Evolutionary conservation across 2,797 vertebrate species (phyloP).

Genomic region (Tragelaphus eurycerus): DNA sequence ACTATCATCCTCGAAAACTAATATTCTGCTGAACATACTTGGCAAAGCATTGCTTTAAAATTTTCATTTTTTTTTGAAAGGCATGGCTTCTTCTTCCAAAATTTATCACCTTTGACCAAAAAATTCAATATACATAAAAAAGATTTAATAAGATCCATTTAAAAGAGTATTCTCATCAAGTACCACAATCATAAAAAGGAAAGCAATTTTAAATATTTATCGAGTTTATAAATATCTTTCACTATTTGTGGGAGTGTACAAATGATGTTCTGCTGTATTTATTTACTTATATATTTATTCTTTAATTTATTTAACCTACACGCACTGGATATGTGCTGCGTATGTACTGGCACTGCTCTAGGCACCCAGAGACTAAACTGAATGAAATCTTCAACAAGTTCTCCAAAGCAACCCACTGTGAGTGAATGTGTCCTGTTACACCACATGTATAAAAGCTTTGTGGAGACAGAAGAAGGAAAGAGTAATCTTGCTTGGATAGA

Average conservation of each 20-base stretch:
- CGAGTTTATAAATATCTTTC: constrained; percentile 58
- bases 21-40: neutral
- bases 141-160: constrained; percentile 61
- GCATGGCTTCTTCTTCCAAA: constrained; percentile 2
- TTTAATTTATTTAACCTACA: neutral
- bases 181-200: constrained; percentile 46
- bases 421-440: neutral
- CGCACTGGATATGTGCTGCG: neutral
- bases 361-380: neutral
- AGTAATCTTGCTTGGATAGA: neutral
- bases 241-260: constrained; percentile 2
- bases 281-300: neutral
- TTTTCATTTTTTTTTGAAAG: constrained; percentile 18
- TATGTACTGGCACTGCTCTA: neutral
- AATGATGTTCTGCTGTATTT: neutral
- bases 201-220: constrained; percentile 66
- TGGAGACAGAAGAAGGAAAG: neutral
- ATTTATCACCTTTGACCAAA: constrained; percentile 54
- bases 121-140: constrained; percentile 38
- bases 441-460: neutral
- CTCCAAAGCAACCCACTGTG: neutral
- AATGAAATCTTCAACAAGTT: neutral
- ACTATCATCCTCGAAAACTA: neutral
- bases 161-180: constrained; percentile 59
- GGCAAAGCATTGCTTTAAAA: constrained; percentile 14